A percentile compares a stretch with the other conserved stretches of the same genome.
These are phyloP conservation scores for Gryon sp. DNA, from an alignment of 1,140 invertebrate species.

Conservation along the genomic window DNA sequence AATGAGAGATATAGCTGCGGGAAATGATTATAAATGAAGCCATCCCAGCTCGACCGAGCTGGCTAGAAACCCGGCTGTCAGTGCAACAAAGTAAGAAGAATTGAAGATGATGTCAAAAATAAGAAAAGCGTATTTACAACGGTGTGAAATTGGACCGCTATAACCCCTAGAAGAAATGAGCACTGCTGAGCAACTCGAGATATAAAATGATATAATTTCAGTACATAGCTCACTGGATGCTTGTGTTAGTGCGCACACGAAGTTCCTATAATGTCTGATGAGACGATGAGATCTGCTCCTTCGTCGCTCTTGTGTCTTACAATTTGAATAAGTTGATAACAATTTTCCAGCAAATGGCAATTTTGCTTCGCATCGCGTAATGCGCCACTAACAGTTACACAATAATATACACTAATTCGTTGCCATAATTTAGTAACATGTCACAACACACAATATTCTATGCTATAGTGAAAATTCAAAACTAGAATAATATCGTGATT, in stretches of 20 bases:
- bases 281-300: constrained; percentile 18
- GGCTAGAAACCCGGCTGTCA: constrained; percentile 59
- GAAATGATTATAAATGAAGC: constrained; percentile 79
- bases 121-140: constrained; percentile 76
- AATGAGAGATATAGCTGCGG: constrained; percentile 70
- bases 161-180: constrained; percentile 72
- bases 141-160: constrained; percentile 78
- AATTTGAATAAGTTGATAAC: constrained; percentile 32
- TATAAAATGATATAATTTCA: constrained; percentile 74
- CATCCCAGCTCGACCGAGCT: constrained; percentile 64
- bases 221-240: constrained; percentile 40
- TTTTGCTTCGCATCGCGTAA: background rate
- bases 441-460: no score
- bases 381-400: background rate
- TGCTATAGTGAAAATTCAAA: no score
- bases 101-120: constrained; percentile 67
- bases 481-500: no score
- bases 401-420: constrained; percentile 5
- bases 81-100: constrained; percentile 67
- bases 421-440: background rate
- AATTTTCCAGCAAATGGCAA: constrained; percentile 6
- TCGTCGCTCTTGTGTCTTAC: constrained; percentile 6
- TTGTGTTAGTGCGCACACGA: constrained; percentile 21
- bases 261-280: constrained; percentile 53
- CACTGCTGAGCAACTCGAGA: constrained; percentile 65